phyloP scores from a whole-genome alignment of 1,140 invertebrate species.

The Wiebesia pumilae region DNA sequence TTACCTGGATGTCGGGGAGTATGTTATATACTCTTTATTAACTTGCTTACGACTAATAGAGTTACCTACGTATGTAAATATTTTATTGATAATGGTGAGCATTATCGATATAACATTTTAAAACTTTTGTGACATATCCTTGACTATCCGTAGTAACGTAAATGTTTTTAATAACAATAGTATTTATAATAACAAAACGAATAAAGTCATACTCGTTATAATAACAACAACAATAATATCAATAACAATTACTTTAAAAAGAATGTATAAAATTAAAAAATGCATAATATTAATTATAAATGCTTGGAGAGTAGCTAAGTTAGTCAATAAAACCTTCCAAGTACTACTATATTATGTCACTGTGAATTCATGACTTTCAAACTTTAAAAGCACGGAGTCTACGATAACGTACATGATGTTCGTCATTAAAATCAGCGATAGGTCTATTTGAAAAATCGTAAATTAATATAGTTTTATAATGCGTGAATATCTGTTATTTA shows the following conservation, averaged over 20 bases:
- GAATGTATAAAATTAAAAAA: not conserved
- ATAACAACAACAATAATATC: not conserved
- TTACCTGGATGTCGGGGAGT: not conserved
- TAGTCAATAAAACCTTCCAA: too few species aligned
- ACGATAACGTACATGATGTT: not conserved
- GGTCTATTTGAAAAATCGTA: not conserved
- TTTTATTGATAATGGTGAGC: not conserved
- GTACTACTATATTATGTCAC: not conserved
- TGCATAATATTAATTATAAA: too few species aligned
- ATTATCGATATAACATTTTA: not conserved
- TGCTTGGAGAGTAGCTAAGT: too few species aligned
- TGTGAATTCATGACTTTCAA: not conserved
- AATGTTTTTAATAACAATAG: not conserved
- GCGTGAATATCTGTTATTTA: not conserved
- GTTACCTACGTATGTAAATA: not conserved
- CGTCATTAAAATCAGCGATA: not conserved
- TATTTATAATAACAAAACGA: not conserved
- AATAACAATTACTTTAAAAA: not conserved
- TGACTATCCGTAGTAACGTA: not conserved
- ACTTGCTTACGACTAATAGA: not conserved
- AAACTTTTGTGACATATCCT: not conserved
- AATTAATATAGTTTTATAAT: conserved; percentile 4
- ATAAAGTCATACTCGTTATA: too few species aligned
- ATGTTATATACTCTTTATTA: not conserved
- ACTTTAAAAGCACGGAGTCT: not conserved